These are phyloP conservation scores for Ophthalmolycus amberensis DNA, from an alignment of 2,113 vertebrate genomes.

Conservation along the genomic window DNA sequence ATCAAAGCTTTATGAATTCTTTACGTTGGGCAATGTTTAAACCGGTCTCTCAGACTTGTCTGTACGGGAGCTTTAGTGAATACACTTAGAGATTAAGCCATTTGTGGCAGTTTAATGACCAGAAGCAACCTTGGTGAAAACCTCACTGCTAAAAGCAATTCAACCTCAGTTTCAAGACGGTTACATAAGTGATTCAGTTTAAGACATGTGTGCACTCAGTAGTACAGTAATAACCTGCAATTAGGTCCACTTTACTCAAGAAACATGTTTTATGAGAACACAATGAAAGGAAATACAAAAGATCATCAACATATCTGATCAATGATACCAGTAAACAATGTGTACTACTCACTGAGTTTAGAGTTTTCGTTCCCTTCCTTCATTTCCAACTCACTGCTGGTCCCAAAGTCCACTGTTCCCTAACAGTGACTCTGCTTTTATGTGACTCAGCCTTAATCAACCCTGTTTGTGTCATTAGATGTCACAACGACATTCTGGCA, in stretches of 20 bases:
- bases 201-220: background rate
- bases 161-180: background rate
- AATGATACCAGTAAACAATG: background rate
- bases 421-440: slow-evolving; percentile 42
- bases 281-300: slow-evolving; percentile 7
- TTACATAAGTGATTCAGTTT: background rate
- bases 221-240: slow-evolving; percentile 10
- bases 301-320: background rate
- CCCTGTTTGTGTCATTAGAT: slow-evolving; percentile 9
- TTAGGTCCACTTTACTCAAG: background rate
- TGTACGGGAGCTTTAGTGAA: background rate
- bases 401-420: slow-evolving; percentile 49
- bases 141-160: background rate
- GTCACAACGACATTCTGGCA: slow-evolving; percentile 51
- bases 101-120: background rate
- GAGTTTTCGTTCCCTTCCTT: slow-evolving; percentile 34
- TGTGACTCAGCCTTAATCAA: slow-evolving; percentile 21
- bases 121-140: background rate
- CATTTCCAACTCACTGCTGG: slow-evolving; percentile 45
- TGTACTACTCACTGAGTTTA: slow-evolving; percentile 70
- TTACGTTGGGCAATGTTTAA: background rate
- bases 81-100: background rate
- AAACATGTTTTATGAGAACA: background rate
- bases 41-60: background rate
- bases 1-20: background rate